Conservation (phyloP, 2,797 vertebrate species). For the Nyctalus aviator region DNA sequence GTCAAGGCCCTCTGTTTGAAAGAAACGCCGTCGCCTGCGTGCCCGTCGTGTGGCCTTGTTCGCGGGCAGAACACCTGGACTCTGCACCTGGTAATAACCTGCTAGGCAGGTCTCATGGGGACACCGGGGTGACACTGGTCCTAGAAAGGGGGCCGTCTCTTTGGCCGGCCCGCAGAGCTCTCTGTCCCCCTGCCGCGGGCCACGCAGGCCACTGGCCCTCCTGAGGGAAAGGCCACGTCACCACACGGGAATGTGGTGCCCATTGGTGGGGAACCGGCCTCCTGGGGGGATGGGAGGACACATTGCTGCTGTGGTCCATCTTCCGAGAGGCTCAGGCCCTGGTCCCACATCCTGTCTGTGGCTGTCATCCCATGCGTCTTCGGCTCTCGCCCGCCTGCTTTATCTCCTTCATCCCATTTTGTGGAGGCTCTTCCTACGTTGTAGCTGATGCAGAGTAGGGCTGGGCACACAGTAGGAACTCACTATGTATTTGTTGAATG, state of each 20-base stretch:
- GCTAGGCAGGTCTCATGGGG: rapidly evolving
- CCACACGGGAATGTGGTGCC: rapidly evolving
- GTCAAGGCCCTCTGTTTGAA: not conserved
- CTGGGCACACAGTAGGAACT: not conserved
- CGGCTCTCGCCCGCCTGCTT: not conserved
- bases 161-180: rapidly evolving
- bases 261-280: rapidly evolving
- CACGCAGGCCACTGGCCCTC: rapidly evolving
- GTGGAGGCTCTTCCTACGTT: not conserved
- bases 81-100: not conserved
- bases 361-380: rapidly evolving
- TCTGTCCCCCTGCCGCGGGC: rapidly evolving
- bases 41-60: rapidly evolving
- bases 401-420: rapidly evolving
- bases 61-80: not conserved
- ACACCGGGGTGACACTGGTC: too few species aligned
- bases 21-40: rapidly evolving
- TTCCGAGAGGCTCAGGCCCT: rapidly evolving
- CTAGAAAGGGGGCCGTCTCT: not conserved
- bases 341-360: rapidly evolving
- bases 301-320: rapidly evolving
- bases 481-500: rapidly evolving
- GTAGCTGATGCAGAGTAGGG: not conserved
- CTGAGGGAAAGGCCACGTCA: not conserved
- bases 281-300: not conserved